phyloP scores from a whole-genome alignment of 2,888 invertebrate species.

The Caenorhabditis uteleia region DNA sequence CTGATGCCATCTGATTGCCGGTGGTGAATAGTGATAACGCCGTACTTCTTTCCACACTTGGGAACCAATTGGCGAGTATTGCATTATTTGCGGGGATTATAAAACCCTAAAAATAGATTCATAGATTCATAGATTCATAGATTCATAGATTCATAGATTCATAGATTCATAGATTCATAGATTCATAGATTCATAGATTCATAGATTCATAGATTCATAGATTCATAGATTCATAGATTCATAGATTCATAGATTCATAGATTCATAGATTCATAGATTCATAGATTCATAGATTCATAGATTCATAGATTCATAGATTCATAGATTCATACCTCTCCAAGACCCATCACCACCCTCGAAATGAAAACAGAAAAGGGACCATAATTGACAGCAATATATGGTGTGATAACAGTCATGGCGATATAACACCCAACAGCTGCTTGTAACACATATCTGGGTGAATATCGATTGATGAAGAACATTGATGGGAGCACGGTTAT shows the following conservation, averaged over 20 bases:
- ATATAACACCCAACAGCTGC: slow-evolving; percentile 41
- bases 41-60: slow-evolving; percentile 53
- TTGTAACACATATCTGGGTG: slow-evolving; percentile 27
- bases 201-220: too few species aligned
- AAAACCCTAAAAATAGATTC: slow-evolving; percentile 44
- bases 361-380: slow-evolving; percentile 50
- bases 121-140: too few species aligned
- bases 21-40: slow-evolving; percentile 57
- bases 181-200: too few species aligned
- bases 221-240: too few species aligned
- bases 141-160: too few species aligned
- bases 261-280: too few species aligned
- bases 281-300: too few species aligned
- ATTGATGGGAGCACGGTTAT: slow-evolving; percentile 56
- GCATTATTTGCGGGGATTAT: slow-evolving; percentile 58
- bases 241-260: too few species aligned
- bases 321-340: slow-evolving; percentile 50
- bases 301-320: too few species aligned
- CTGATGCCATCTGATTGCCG: slow-evolving; percentile 54
- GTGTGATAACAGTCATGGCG: slow-evolving; percentile 44
- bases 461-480: slow-evolving; percentile 50
- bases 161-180: too few species aligned
- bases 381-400: slow-evolving; percentile 46
- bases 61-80: slow-evolving; percentile 60
- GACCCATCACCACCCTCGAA: slow-evolving; percentile 56